These are phyloP conservation scores for Hemistola chrysoprasaria DNA, from an alignment of 2,888 invertebrate species.

Conservation along the genomic window DNA sequence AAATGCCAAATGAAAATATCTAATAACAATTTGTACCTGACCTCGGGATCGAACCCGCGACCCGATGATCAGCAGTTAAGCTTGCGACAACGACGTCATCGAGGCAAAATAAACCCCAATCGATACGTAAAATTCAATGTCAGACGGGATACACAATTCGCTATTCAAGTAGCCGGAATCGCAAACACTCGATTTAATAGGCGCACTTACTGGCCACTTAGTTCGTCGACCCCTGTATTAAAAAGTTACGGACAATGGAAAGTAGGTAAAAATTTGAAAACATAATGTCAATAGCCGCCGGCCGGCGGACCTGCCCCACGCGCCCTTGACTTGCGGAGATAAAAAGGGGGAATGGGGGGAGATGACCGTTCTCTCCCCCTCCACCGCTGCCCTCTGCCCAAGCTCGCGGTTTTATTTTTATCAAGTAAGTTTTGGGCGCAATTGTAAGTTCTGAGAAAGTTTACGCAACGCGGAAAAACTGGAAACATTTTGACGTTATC, in stretches of 20 bases:
- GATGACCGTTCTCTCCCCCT: constrained; percentile 65
- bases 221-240: constrained; percentile 73
- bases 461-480: constrained; percentile 16
- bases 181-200: constrained; percentile 50
- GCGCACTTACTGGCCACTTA: constrained; percentile 59
- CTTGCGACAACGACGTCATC: no score
- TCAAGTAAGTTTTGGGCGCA: constrained; percentile 59
- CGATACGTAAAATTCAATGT: constrained; percentile 6
- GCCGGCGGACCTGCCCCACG: constrained; percentile 80
- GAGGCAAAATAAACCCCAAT: no score
- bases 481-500: neutral
- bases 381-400: constrained; percentile 58
- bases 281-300: constrained; percentile 81
- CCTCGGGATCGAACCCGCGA: no score
- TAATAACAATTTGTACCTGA: no score
- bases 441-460: constrained; percentile 36
- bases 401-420: constrained; percentile 65
- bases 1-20: no score
- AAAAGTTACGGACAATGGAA: constrained; percentile 80
- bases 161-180: constrained; percentile 40
- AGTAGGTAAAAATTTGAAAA: constrained; percentile 80
- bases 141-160: constrained; percentile 33
- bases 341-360: constrained; percentile 62
- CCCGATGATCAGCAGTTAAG: no score
- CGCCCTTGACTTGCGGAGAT: constrained; percentile 80